A percentile compares a stretch with the other conserved stretches of the same genome.
phyloP scores from a whole-genome alignment of 2,888 invertebrate species.

The Meiosimyza platycephala region DNA sequence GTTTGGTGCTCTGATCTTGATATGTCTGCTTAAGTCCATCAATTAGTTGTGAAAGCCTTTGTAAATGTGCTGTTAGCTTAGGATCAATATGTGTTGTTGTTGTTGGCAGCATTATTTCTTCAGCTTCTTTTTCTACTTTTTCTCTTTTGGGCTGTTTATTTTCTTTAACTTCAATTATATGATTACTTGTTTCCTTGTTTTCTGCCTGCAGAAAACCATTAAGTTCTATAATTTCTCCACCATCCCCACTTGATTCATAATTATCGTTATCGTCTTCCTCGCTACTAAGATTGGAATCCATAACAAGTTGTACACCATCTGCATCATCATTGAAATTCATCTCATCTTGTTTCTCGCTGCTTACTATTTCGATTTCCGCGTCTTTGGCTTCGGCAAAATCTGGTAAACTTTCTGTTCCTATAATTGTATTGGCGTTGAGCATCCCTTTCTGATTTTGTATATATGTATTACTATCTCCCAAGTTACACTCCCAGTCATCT shows the following conservation, averaged over 20 bases:
- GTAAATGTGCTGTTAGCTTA: constrained; percentile 62
- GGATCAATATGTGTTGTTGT: constrained; percentile 57
- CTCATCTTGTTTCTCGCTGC: constrained; percentile 47
- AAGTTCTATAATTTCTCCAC: constrained; percentile 52
- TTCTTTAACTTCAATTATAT: constrained; percentile 16
- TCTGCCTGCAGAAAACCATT: constrained; percentile 50
- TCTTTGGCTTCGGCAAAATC: constrained; percentile 36
- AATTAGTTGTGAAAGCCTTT: constrained; percentile 64
- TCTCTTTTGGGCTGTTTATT: constrained; percentile 32
- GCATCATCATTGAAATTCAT: constrained; percentile 34
- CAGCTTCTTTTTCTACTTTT: constrained; percentile 34
- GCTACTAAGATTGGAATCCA: constrained; percentile 49
- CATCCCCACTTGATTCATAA: constrained; percentile 59
- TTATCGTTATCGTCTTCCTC: constrained; percentile 47
- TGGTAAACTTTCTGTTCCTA: background rate
- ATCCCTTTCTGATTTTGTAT: background rate
- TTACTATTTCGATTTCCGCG: constrained; percentile 52
- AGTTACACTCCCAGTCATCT: constrained; percentile 67
- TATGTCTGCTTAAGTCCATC: constrained; percentile 64
- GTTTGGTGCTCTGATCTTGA: constrained; percentile 52
- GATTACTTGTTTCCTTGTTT: constrained; percentile 49
- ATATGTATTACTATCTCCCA: constrained; percentile 46
- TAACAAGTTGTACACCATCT: constrained; percentile 49
- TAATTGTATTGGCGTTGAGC: background rate
- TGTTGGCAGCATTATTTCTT: constrained; percentile 34